Evolutionary conservation across 2,888 invertebrate genomes (phyloP).

Genomic region (Euproctis similis): DNA sequence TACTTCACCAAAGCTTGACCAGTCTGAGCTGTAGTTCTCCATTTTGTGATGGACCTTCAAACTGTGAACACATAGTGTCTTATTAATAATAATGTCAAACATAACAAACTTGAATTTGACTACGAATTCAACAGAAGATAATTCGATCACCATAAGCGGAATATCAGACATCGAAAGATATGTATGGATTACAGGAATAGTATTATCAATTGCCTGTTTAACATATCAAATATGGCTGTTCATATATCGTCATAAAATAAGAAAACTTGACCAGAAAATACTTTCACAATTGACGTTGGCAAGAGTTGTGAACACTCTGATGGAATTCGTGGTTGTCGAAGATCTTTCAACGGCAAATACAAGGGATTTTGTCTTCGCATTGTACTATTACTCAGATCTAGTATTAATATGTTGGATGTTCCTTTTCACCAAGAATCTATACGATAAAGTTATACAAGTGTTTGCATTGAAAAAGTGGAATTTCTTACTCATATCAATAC

Average conservation of each 20-base stretch:
- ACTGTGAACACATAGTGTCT: neutral
- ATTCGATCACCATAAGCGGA: too few relatives aligned
- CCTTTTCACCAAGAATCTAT: conserved; percentile 48
- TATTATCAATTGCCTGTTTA: conserved; percentile 30
- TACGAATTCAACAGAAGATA: neutral
- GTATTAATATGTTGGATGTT: conserved; percentile 48
- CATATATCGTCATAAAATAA: conserved; percentile 28
- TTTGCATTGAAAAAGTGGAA: conserved; percentile 28
- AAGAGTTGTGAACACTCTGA: conserved; percentile 33
- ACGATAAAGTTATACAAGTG: conserved; percentile 47
- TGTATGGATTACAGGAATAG: conserved; percentile 38
- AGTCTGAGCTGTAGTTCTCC: too few relatives aligned
- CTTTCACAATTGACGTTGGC: conserved; percentile 42
- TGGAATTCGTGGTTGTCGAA: conserved; percentile 30
- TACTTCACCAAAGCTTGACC: too few relatives aligned
- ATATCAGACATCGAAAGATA: neutral
- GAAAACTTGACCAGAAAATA: conserved; percentile 46
- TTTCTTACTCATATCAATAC: conserved; percentile 22
- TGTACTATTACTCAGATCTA: conserved; percentile 41
- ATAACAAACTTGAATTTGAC: neutral
- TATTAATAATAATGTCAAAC: conserved; percentile 4
- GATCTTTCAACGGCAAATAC: neutral
- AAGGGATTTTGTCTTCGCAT: conserved; percentile 14
- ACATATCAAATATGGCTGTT: conserved; percentile 32
- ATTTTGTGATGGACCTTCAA: neutral